These are phyloP conservation scores for Orchestia grillus DNA, from an alignment of 1,140 invertebrate genomes.

Conservation along the genomic window DNA sequence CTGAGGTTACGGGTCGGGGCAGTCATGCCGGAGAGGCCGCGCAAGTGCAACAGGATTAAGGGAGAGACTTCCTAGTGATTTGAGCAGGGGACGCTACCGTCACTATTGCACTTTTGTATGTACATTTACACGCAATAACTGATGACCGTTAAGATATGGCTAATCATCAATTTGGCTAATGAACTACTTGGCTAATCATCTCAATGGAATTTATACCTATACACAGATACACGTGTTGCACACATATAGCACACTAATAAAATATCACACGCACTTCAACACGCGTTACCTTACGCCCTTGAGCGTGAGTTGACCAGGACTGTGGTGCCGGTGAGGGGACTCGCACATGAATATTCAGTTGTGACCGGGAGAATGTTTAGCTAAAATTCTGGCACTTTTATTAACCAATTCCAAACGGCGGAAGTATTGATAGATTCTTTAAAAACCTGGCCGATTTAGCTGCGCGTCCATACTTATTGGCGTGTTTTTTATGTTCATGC, in stretches of 20 bases:
- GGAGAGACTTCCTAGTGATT: neutral
- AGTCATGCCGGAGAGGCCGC: neutral
- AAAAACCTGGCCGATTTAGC: no score
- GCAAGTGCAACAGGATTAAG: neutral
- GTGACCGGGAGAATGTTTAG: neutral
- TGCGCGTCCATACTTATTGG: no score
- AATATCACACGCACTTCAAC: neutral
- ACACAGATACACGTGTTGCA: no score
- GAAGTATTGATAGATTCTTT: no score
- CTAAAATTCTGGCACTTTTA: neutral
- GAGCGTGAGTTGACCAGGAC: neutral
- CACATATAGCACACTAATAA: no score
- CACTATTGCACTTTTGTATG: no score
- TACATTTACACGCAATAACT: no score
- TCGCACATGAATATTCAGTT: neutral
- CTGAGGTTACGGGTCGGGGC: neutral
- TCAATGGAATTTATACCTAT: no score
- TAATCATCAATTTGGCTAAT: no score
- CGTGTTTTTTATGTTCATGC: no score
- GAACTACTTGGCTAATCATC: no score
- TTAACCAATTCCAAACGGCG: neutral
- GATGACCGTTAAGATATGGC: no score
- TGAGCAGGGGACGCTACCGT: neutral
- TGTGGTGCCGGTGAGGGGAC: neutral
- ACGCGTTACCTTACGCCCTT: neutral